phyloP scores from a whole-genome alignment of 1,140 invertebrate species.

The Pogonomyrmex barbatus region DNA sequence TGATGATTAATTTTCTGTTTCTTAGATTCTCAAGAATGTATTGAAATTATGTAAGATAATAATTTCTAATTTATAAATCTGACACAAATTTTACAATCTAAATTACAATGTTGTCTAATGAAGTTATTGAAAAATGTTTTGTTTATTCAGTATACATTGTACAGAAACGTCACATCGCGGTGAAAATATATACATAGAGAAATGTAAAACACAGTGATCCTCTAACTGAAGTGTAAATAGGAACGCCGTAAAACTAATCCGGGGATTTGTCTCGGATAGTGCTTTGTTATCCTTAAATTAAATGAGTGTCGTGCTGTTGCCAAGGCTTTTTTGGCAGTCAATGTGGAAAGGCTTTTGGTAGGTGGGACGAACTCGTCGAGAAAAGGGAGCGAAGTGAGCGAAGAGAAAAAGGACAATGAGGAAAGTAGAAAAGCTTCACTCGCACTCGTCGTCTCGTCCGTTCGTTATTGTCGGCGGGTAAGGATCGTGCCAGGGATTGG shows the following conservation, averaged over 20 bases:
- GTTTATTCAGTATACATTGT: constrained; percentile 22
- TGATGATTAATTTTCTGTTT: neutral
- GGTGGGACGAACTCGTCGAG: constrained; percentile 39
- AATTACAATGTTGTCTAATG: neutral
- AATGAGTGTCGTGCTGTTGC: constrained; percentile 70
- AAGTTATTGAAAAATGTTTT: constrained; percentile 1
- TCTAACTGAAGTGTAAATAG: constrained; percentile 56
- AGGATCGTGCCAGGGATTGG: constrained; percentile 63
- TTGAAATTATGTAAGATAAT: neutral
- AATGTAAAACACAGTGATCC: constrained; percentile 42
- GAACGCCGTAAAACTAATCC: constrained; percentile 35
- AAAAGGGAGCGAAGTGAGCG: constrained; percentile 49
- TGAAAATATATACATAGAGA: neutral
- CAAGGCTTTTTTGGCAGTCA: constrained; percentile 72
- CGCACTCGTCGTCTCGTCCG: constrained; percentile 59
- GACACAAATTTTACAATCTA: neutral
- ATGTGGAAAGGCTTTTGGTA: constrained; percentile 67
- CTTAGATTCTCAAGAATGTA: neutral
- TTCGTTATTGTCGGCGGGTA: constrained; percentile 69
- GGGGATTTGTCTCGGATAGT: constrained; percentile 43
- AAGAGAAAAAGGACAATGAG: constrained; percentile 44
- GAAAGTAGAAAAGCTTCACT: constrained; percentile 66
- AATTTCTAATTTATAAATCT: constrained; percentile 8
- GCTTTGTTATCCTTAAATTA: constrained; percentile 67
- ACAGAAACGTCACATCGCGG: neutral